Conservation (phyloP, 2,113 vertebrate species). For the Ginglymostoma cirratum region DNA sequence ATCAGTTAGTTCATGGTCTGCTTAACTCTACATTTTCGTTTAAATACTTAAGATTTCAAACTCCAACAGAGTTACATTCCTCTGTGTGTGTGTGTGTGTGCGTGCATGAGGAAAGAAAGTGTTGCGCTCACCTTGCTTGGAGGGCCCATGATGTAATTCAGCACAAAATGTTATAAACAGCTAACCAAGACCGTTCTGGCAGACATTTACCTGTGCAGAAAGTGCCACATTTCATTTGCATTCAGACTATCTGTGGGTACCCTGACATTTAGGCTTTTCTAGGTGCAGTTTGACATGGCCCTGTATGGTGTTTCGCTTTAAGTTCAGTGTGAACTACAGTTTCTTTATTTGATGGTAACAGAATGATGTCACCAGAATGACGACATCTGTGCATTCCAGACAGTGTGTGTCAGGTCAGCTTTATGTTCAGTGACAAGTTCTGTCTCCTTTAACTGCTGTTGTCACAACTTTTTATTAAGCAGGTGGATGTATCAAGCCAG, state of each 20-base stretch:
- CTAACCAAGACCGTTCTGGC: not conserved
- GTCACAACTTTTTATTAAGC: conserved; percentile 25
- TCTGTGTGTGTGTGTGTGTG: not conserved
- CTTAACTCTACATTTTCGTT: not conserved
- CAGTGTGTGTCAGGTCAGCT: not conserved
- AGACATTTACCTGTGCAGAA: not conserved
- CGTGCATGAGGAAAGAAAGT: too few relatives aligned
- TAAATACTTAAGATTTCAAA: not conserved
- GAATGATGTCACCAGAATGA: not conserved
- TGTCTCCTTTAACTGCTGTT: conserved; percentile 22
- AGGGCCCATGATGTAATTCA: not conserved
- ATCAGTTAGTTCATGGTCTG: not conserved
- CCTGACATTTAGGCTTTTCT: too few relatives aligned
- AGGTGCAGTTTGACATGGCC: not conserved
- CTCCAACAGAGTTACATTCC: not conserved
- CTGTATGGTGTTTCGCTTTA: not conserved
- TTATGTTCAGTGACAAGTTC: not conserved
- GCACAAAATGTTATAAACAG: not conserved
- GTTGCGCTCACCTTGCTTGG: not conserved
- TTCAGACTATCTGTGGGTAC: not conserved
- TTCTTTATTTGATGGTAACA: not conserved
- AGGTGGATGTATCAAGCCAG: not conserved
- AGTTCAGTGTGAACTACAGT: not conserved
- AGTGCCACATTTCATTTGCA: not conserved
- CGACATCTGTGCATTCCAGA: not conserved